Percentiles rank a stretch among this genome's conserved stretches.
Conservation (phyloP, 1,140 invertebrate species). For the Papilio helenus region DNA sequence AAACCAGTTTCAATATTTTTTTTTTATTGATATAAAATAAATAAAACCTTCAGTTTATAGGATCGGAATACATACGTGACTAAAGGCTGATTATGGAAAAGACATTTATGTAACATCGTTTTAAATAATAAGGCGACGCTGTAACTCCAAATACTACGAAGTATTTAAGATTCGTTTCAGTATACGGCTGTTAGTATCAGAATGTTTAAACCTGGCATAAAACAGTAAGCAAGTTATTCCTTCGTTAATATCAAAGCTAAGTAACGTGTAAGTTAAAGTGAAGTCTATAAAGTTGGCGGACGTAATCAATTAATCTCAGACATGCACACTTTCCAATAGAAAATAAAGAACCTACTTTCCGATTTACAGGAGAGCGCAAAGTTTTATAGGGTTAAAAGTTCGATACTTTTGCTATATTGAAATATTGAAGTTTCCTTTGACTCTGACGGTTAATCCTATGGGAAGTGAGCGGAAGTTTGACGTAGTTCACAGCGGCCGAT, state of each 20-base stretch:
- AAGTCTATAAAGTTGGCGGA: slow-evolving; percentile 14
- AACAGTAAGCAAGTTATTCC: neutral
- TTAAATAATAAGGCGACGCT: too few relatives aligned
- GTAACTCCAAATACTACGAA: too few relatives aligned
- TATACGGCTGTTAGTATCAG: too few relatives aligned
- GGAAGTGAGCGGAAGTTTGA: slow-evolving; percentile 5
- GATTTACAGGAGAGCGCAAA: slow-evolving; percentile 3
- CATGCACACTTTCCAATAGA: slow-evolving; percentile 15
- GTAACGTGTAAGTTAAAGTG: slow-evolving; percentile 14
- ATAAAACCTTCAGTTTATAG: too few relatives aligned
- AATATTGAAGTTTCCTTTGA: slow-evolving; percentile 17
- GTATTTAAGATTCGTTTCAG: too few relatives aligned
- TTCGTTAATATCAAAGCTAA: neutral
- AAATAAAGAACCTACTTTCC: slow-evolving; percentile 27
- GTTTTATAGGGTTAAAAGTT: slow-evolving; percentile 22
- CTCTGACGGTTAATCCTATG: neutral
- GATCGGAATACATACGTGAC: too few relatives aligned
- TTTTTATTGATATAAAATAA: too few relatives aligned
- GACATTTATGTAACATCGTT: too few relatives aligned
- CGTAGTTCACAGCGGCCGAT: neutral
- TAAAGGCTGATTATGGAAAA: too few relatives aligned
- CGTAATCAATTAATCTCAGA: slow-evolving; percentile 35
- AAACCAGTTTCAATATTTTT: too few relatives aligned
- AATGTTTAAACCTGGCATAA: too few relatives aligned
- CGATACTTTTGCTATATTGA: slow-evolving; percentile 25